Evolutionary conservation across 2,113 vertebrate species (phyloP), one percentile per base, ranked within the genome.

Genomic region (Catharus minimus): DNA sequence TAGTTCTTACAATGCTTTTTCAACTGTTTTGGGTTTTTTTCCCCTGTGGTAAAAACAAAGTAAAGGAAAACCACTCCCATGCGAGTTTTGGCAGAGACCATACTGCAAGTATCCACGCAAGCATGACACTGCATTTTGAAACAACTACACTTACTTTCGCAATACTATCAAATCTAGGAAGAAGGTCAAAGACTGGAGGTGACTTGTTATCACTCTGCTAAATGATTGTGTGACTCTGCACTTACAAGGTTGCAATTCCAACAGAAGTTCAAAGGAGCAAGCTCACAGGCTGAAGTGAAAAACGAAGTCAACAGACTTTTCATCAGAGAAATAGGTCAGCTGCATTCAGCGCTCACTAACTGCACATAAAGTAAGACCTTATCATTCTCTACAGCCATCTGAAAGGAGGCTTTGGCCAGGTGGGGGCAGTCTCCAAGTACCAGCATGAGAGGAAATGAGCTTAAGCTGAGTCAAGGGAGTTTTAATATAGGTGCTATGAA

Each of bases 201-300:
- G 9, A 75, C 11, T 4, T 39, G 19, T 27, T 15, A 47, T 24
- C 0, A 0, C 7, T 24, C 1, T 0, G 5, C 14, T 53, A 32
- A 50, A 55, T 30, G 23, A 22, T 21, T 21, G 8, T 13, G 15
- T 5, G 1, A 3, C 5, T 2, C 22, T 1, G 3, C 6, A 49
- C 18, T 68, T 65, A 62, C 16, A 55, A 61, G 26, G 38, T 13
- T 58, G 24, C 36, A 81, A 53, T 38, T 79, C 5, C 36, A 84
- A 16, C 6, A 21, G 24, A 83, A 2, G 20, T 62, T 73, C 62
- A 50, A 41, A 27, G 23, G n/a, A 47, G 22, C 3, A 71, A 71
- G 30, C 2, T 47, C 14, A 65, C 16, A 11, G 0, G 0, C 5
- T 3, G 4, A 56, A 20, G 9, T 23, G 18, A 41, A 62, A 89